Conservation (phyloP, 2,113 vertebrate species). For the Patagioenas fasciata region DNA sequence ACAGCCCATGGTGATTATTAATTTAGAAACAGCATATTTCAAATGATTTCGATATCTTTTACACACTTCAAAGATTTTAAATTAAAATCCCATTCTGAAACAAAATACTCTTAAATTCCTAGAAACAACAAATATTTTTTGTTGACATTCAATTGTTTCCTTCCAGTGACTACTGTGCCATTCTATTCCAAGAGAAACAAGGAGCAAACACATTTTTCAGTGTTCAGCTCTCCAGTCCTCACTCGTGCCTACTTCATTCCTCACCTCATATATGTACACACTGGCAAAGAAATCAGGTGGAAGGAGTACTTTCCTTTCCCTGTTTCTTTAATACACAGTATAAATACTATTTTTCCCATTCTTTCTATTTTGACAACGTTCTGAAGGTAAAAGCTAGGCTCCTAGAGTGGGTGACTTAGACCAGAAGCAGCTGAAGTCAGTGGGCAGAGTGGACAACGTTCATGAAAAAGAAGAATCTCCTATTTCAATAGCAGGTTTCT, state of each 20-base stretch:
- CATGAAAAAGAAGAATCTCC: neutral
- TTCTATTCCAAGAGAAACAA: conserved; percentile 2
- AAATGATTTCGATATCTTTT: neutral
- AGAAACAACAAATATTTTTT: neutral
- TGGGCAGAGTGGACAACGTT: neutral
- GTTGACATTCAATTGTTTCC: neutral
- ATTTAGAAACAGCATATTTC: neutral
- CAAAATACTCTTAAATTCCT: neutral
- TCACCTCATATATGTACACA: fast-evolving
- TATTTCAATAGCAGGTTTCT: neutral
- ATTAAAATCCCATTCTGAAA: neutral
- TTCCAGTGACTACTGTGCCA: neutral
- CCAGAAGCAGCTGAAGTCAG: neutral
- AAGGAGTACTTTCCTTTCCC: neutral
- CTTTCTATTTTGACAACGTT: neutral
- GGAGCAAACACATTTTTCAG: neutral
- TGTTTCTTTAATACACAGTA: no score
- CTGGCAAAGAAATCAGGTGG: neutral
- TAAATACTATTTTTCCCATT: no score
- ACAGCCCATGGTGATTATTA: neutral
- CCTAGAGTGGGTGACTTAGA: neutral
- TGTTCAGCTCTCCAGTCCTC: neutral
- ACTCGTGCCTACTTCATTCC: neutral
- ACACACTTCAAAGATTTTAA: neutral
- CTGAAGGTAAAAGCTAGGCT: neutral